Conservation (phyloP, 92 coral and sea anemone genomes). For the Meandrina meandrites region DNA sequence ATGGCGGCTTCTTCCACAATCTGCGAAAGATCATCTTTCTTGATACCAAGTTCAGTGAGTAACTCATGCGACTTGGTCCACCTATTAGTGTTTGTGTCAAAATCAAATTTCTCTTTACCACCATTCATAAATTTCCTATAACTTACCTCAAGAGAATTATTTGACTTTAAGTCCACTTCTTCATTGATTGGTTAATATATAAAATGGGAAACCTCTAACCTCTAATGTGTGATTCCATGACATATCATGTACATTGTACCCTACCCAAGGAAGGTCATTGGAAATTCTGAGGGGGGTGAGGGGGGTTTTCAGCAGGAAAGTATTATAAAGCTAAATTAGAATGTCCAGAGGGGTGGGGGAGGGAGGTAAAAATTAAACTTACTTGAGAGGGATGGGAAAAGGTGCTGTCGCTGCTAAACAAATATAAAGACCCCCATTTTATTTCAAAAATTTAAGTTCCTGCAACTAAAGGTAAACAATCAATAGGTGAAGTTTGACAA, state of each 20-base stretch:
- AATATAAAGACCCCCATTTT: too few relatives aligned
- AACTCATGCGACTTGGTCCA: slow-evolving; percentile 82
- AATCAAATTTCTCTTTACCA: background rate
- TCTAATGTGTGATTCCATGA: too few relatives aligned
- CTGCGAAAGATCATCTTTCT: slow-evolving; percentile 58
- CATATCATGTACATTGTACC: too few relatives aligned
- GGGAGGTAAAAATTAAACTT: too few relatives aligned
- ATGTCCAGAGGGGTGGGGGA: background rate
- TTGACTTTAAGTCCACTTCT: background rate
- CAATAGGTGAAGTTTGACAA: too few relatives aligned
- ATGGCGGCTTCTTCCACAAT: slow-evolving; percentile 74
- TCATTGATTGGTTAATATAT: background rate
- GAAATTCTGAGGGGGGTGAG: background rate
- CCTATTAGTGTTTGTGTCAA: slow-evolving; percentile 49
- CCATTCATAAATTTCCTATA: background rate
- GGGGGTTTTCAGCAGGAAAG: background rate
- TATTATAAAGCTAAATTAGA: background rate
- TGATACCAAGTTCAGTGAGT: slow-evolving; percentile 73
- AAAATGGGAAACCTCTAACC: too few relatives aligned
- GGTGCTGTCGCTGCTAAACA: too few relatives aligned
- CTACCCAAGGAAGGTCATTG: background rate
- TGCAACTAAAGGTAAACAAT: too few relatives aligned
- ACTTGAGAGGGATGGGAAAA: too few relatives aligned
- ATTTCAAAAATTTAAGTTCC: too few relatives aligned
- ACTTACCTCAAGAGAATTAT: background rate